These are phyloP conservation scores for Halictus rubicundus DNA, from an alignment of 1,140 invertebrate genomes.

Conservation along the genomic window DNA sequence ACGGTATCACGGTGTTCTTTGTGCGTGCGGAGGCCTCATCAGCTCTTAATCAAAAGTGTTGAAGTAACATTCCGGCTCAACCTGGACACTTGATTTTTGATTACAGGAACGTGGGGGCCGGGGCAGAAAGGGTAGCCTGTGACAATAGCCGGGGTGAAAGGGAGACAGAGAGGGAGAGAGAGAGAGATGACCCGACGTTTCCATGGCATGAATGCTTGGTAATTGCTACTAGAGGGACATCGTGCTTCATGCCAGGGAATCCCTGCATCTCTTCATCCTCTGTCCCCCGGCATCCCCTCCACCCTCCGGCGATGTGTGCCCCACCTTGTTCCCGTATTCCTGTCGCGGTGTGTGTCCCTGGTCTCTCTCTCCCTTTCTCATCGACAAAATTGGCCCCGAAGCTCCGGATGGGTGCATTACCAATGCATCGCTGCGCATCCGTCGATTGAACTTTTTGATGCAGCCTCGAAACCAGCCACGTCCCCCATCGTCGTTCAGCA, in stretches of 20 bases:
- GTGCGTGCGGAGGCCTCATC: too few species aligned
- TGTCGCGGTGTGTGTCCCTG: slow-evolving; percentile 8
- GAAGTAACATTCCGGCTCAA: slow-evolving; percentile 8
- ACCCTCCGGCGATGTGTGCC: slow-evolving; percentile 19
- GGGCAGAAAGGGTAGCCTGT: not conserved
- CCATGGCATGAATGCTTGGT: slow-evolving; percentile 64
- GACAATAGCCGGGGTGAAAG: slow-evolving; percentile 25
- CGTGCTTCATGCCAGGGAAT: slow-evolving; percentile 29
- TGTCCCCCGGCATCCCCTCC: slow-evolving; percentile 7
- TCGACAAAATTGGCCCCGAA: slow-evolving; percentile 50
- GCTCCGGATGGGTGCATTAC: slow-evolving; percentile 59
- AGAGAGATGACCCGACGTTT: slow-evolving; percentile 12
- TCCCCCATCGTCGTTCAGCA: slow-evolving; percentile 29
- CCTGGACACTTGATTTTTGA: slow-evolving; percentile 20
- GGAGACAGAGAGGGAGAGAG: slow-evolving; percentile 5
- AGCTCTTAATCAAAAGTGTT: not conserved
- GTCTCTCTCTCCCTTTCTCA: slow-evolving; percentile 13
- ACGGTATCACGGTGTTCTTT: not conserved
- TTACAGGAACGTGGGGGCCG: not conserved
- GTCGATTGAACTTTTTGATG: slow-evolving; percentile 65
- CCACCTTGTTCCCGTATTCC: slow-evolving; percentile 8
- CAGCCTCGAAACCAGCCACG: slow-evolving; percentile 18
- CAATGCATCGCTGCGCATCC: slow-evolving; percentile 58
- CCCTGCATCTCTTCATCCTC: slow-evolving; percentile 30
- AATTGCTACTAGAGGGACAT: slow-evolving; percentile 62